Evolutionary conservation across 1,140 invertebrate species (phyloP).

Genomic region (Heliconius hewitsoni): DNA sequence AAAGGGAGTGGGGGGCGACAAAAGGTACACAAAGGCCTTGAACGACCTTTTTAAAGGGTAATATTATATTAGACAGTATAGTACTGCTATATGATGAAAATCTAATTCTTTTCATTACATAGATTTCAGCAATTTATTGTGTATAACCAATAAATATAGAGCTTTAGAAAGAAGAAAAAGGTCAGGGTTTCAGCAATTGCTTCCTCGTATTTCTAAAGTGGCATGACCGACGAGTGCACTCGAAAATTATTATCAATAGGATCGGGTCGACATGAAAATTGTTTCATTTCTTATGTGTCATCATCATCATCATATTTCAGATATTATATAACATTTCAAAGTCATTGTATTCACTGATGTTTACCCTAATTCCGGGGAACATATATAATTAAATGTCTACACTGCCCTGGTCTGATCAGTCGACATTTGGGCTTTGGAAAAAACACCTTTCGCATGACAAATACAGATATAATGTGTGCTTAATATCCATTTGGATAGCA

Average conservation of each 20-base stretch:
- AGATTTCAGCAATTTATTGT: no score
- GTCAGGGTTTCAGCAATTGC: background rate
- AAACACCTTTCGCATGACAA: no score
- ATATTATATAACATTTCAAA: background rate
- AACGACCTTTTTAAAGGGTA: conserved; percentile 2
- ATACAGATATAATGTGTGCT: no score
- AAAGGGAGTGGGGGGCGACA: background rate
- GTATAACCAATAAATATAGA: background rate
- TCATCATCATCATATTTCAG: background rate
- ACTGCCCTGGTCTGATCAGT: no score
- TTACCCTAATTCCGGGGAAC: no score
- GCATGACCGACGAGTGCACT: background rate
- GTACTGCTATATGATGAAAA: background rate
- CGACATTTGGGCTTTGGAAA: no score
- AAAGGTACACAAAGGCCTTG: conserved; percentile 1
- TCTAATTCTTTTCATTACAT: background rate
- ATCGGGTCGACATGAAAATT: background rate
- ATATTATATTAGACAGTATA: conserved; percentile 1
- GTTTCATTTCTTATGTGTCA: background rate
- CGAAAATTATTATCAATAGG: conserved; percentile 2
- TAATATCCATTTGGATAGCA: no score
- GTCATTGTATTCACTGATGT: background rate
- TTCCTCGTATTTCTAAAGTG: background rate
- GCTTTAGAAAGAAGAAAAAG: background rate
- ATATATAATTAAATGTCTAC: no score